phyloP scores from a whole-genome alignment of 2,113 vertebrate genomes.

The Phocoena phocoena region DNA sequence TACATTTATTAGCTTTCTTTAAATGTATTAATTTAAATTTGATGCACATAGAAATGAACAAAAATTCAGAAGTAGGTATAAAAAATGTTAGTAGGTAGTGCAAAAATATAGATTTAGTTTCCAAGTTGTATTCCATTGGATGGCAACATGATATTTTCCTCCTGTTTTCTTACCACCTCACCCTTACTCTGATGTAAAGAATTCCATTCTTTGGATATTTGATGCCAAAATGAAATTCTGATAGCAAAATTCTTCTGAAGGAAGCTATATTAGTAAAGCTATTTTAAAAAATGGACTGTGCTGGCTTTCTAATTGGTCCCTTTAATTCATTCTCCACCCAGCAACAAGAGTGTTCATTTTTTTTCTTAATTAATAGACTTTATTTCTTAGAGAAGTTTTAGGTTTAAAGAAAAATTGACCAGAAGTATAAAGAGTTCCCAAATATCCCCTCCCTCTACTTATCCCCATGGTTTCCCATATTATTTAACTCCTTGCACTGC shows the following conservation, averaged over 20 bases:
- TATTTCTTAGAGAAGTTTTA: neutral
- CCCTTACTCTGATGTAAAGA: neutral
- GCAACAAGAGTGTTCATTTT: neutral
- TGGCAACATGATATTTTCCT: neutral
- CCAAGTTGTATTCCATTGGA: neutral
- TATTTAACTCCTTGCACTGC: neutral
- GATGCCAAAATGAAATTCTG: slow-evolving; percentile 7
- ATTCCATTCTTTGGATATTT: neutral
- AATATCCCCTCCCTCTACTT: too few relatives aligned
- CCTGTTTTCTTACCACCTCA: neutral
- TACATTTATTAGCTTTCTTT: neutral
- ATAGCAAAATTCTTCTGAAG: neutral
- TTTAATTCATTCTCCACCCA: neutral
- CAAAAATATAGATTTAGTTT: neutral
- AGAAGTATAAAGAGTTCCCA: neutral
- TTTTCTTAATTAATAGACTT: neutral
- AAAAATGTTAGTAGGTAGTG: neutral
- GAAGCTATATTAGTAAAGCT: neutral
- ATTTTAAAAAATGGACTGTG: neutral
- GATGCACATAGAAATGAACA: neutral
- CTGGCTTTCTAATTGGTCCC: neutral
- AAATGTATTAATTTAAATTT: slow-evolving; percentile 26
- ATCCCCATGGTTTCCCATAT: neutral
- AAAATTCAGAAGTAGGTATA: neutral
- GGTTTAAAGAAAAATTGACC: neutral